Evolutionary conservation across 1,140 invertebrate genomes (phyloP).

Genomic region (Drosophila ercepeae): DNA sequence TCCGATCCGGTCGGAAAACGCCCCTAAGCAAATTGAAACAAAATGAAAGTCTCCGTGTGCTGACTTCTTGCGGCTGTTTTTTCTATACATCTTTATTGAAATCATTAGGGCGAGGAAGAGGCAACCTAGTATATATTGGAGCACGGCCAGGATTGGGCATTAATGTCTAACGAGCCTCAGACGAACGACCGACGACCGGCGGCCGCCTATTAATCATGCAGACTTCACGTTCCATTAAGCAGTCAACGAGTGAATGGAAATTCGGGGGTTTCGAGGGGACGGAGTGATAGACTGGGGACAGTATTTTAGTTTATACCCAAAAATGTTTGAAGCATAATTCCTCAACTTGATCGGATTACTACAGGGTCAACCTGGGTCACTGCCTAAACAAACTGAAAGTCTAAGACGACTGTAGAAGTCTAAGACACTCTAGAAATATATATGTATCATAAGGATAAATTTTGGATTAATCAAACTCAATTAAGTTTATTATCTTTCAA

Average conservation of each 20-base stretch:
- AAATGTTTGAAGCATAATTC: constrained; percentile 29
- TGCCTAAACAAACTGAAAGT: constrained; percentile 21
- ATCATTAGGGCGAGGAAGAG: constrained; percentile 66
- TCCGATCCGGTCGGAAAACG: constrained; percentile 36
- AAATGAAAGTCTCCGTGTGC: constrained; percentile 52
- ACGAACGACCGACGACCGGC: constrained; percentile 62
- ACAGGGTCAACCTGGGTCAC: constrained; percentile 12
- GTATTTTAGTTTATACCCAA: constrained; percentile 3
- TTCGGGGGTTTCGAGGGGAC: neutral
- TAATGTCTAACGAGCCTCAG: constrained; percentile 69
- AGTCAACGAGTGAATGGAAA: constrained; percentile 51
- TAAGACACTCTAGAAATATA: neutral
- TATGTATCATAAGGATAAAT: neutral
- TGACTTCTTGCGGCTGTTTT: constrained; percentile 40
- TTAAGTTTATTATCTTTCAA: neutral
- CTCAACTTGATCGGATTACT: constrained; percentile 20
- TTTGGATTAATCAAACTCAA: neutral
- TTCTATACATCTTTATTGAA: constrained; percentile 66
- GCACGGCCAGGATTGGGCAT: constrained; percentile 20
- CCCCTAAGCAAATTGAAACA: constrained; percentile 70
- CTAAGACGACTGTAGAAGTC: neutral
- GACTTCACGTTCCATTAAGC: constrained; percentile 78
- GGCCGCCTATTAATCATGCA: constrained; percentile 81
- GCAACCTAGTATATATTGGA: constrained; percentile 21
- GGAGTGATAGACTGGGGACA: neutral